Evolutionary conservation across 2,888 invertebrate species (phyloP), one percentile per base, ranked within the genome.

Genomic region (Platycheirus albimanus): DNA sequence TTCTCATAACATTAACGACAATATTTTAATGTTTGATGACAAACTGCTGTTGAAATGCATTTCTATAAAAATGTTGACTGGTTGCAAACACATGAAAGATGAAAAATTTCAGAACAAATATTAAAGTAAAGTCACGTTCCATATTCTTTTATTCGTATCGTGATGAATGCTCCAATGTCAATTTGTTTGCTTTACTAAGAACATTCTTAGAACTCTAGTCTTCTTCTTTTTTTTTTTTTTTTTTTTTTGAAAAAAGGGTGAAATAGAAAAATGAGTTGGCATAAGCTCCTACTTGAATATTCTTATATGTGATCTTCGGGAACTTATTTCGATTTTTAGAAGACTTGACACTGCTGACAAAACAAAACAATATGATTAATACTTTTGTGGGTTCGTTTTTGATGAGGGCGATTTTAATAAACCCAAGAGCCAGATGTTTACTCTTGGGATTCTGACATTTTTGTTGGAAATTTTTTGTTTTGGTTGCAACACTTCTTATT

Each of bases 101-200:
- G 54, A 69, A 81, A 63, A 11, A 38, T 38, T 69, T 64, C n/a
- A 77, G 77, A 69, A 49, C 47, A 77, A 83, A 77, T 69, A 78
- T 83, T 83, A 67, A 78, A 77, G 77, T 77, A 69, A 83, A 83
- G 81, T 83, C 81, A 83, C 81, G 81, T 83, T 77, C 63, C 33
- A 30, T 33, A 6, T 49, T 56, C 28, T n/a, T n/a, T n/a, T n/a
- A n/a, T n/a, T n/a, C n/a, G n/a, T n/a, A n/a, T n/a, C 30, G 43
- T 63, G 75, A 80, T 63, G 36, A 69, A 80, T 80, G 56, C 64
- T 47, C 36, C 41, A 49, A 38, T 36, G 54, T 67, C 47, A 52
- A 58, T 71, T 76, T 58, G 47, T 77, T 72, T 72, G 61, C 61
- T 81, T 77, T 79, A 47, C 72, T 30, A 8, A 43, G 15, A 43